Evolutionary conservation across 2,888 invertebrate species (phyloP), one percentile per base, ranked within the genome.

Genomic region (Microctonus aethiopoides): DNA sequence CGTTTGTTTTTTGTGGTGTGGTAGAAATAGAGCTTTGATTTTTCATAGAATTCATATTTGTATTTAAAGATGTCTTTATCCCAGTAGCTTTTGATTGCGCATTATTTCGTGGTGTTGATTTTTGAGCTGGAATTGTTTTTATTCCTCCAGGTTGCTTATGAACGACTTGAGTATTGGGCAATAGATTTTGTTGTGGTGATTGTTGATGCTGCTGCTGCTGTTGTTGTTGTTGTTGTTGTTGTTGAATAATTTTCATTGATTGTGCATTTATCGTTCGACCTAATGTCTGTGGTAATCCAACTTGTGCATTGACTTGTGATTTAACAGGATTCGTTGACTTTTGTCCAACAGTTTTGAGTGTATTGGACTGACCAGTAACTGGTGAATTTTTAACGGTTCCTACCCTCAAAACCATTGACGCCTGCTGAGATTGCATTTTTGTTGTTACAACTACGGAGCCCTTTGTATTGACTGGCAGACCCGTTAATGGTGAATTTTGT

Each of bases 241-340:
- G 76, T 77, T 89, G 90, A 74, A 90, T 88, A 72, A 90, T 90
- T 82, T 90, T 90, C 20, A 90, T 88, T 24, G 90, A 87, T 77
- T 89, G 88, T 0, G 72, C 34, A 62, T 68, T 72, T 0, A 59
- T 56, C 26, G 52, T 36, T 2, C 74, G 68, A 63, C 57, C 68
- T 3, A 62, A 11, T 24, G 56, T 36, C 16, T 22, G 26, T 52
- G 70, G 71, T 0, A 36, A 24, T 32, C 51, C 64, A 16, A 56
- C 39, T 39, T 80, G 84, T 0, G 80, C 74, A 56, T 78, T 82
- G n/a, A n/a, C n/a, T n/a, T n/a, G n/a, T 5, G 75, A 22, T 60
- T 83, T 84, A 0, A 76, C 74, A 0, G 78, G 62, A 36, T 78
- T 82, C 1, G 70, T 63, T 0, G 77, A 39, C 64, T 84, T 85